A percentile compares a stretch with the other conserved stretches of the same genome.
Conservation (phyloP, 2,113 vertebrate genomes). For the Oenanthe oenanthe region DNA sequence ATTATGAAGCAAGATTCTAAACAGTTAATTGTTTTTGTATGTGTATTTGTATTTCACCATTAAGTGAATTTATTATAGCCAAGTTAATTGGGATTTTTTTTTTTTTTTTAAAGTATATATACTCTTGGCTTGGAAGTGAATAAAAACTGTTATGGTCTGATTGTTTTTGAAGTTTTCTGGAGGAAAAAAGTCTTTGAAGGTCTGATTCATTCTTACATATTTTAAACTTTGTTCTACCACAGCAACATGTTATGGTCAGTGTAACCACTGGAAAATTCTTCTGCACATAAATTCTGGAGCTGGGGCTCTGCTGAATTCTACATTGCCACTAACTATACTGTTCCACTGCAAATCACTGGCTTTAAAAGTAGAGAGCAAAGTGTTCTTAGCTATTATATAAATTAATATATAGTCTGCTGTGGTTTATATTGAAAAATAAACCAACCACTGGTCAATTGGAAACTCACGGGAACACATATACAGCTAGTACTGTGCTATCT, state of each 20-base stretch:
- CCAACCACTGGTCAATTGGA: not conserved
- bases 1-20: not conserved
- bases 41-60: not conserved
- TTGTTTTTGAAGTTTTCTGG: not conserved
- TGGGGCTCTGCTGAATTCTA: not conserved
- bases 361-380: not conserved
- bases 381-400: not conserved
- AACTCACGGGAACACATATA: not conserved
- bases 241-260: not conserved
- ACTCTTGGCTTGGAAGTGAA: not conserved
- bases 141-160: not conserved
- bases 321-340: not conserved
- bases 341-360: not conserved
- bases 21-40: not conserved
- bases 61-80: not conserved
- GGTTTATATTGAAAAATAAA: not conserved
- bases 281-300: accelerated
- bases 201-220: not conserved
- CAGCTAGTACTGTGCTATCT: not conserved
- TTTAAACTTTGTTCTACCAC: not conserved
- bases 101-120: not conserved
- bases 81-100: not conserved
- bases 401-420: not conserved
- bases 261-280: not conserved
- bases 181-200: not conserved